These are phyloP conservation scores for Chouioia cunea DNA, from an alignment of 2,888 invertebrate genomes.

Conservation along the genomic window DNA sequence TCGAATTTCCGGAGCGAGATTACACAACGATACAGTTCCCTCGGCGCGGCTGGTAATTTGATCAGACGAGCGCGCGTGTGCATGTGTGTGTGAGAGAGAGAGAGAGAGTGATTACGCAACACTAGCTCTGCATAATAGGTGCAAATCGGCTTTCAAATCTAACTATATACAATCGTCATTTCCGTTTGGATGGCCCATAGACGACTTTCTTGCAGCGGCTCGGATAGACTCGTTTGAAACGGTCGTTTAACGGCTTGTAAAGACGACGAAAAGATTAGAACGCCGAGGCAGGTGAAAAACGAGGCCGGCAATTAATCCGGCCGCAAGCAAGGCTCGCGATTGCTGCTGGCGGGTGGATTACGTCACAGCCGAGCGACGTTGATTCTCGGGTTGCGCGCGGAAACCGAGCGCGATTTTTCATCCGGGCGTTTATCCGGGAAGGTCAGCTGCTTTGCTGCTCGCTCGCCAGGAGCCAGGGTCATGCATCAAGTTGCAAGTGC, in stretches of 20 bases:
- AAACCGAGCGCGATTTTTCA: conserved; percentile 33
- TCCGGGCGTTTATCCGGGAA: conserved; percentile 26
- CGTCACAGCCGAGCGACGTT: no score
- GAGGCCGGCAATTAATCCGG: conserved; percentile 10
- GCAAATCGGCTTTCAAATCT: conserved; percentile 18
- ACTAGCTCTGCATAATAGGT: conserved; percentile 11
- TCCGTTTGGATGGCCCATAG: no score
- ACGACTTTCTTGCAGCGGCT: conserved; percentile 16
- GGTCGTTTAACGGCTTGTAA: conserved; percentile 9
- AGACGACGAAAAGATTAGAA: neutral
- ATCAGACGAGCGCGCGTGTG: conserved; percentile 34
- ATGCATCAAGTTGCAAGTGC: conserved; percentile 64
- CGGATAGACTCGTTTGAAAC: conserved; percentile 10
- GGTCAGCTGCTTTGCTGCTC: no score
- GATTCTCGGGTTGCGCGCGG: neutral
- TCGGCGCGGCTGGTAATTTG: conserved; percentile 36
- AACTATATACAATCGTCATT: neutral
- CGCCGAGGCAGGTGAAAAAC: no score
- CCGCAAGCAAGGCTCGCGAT: neutral
- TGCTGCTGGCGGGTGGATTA: no score
- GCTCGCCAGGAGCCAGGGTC: conserved; percentile 56
- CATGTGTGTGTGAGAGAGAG: no score
- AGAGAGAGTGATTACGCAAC: conserved; percentile 37
- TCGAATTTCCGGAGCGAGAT: conserved; percentile 48
- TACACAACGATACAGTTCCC: conserved; percentile 45